Percentiles rank a stretch among this genome's conserved stretches.
These are phyloP conservation scores for Muricea muricata DNA, from an alignment of 92 coral and sea anemone species.

Conservation along the genomic window DNA sequence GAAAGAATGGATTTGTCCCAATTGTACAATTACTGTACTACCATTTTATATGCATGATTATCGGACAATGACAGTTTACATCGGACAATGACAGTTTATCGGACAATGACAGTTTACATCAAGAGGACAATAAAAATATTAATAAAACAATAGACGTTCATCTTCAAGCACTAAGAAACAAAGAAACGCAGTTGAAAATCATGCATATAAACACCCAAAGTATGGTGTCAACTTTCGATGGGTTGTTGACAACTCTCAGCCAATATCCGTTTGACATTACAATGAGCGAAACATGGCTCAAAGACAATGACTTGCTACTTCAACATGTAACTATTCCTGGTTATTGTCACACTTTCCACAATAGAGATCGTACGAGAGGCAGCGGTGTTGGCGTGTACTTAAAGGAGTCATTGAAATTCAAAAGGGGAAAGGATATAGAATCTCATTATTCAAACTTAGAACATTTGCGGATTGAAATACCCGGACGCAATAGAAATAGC, in stretches of 20 bases:
- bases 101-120: not conserved
- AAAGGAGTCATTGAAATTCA: too few species aligned
- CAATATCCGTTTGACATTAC: not conserved
- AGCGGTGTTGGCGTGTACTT: too few species aligned
- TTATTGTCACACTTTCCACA: too few species aligned
- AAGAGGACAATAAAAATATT: not conserved
- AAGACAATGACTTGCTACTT: not conserved
- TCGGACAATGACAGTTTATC: too few species aligned
- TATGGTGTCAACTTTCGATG: too few species aligned
- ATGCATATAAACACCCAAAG: not conserved
- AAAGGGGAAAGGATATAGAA: too few species aligned
- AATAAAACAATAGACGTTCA: not conserved
- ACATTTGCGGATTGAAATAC: too few species aligned
- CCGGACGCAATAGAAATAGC: too few species aligned
- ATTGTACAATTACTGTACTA: conserved; percentile 52
- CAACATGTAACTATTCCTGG: too few species aligned
- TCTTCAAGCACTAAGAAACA: not conserved
- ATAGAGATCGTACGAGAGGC: too few species aligned
- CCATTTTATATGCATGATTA: conserved; percentile 37
- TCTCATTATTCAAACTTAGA: not conserved
- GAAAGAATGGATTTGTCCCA: conserved; percentile 58
- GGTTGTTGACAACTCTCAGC: not conserved
- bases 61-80: not conserved
- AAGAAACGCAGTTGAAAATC: not conserved
- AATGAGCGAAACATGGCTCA: conserved; percentile 4